phyloP scores from a whole-genome alignment of 2,797 vertebrate species.

The Poeciliopsis gracilis region DNA sequence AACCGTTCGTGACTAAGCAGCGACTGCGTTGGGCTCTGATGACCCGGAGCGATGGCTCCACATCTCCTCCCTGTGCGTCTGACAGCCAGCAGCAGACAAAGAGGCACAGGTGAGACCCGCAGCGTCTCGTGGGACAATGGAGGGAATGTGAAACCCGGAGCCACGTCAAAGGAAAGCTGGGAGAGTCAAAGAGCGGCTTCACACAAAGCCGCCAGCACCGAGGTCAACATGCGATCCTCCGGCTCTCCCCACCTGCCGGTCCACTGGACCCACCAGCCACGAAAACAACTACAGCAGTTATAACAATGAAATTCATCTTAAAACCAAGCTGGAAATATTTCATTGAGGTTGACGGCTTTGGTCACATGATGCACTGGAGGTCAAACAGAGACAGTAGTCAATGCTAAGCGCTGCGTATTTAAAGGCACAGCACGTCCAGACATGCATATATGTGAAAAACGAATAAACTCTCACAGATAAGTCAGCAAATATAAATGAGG shows the following conservation, averaged over 20 bases:
- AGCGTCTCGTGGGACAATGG: background rate
- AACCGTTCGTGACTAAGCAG: background rate
- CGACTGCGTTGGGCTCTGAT: background rate
- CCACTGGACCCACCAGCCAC: background rate
- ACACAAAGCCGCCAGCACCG: background rate
- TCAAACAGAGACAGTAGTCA: background rate
- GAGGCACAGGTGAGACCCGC: conserved; percentile 5
- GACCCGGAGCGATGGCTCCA: background rate
- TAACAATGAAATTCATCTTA: background rate
- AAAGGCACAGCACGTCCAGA: background rate
- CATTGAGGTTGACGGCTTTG: background rate
- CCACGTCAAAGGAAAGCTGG: conserved; percentile 1
- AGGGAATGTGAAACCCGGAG: conserved; percentile 4
- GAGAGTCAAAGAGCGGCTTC: conserved; percentile 1
- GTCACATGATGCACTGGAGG: background rate
- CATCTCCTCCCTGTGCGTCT: background rate
- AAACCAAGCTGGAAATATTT: background rate
- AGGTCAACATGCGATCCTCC: background rate
- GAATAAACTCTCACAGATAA: too few species aligned
- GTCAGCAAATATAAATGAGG: too few species aligned
- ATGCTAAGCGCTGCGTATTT: background rate
- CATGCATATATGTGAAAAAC: too few species aligned
- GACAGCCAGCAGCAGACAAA: conserved; percentile 7
- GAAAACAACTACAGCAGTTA: background rate
- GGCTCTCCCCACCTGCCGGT: background rate